Evolutionary conservation across 2,888 invertebrate species (phyloP), one percentile per base, ranked within the genome.

Genomic region (Hemaris fuciformis): DNA sequence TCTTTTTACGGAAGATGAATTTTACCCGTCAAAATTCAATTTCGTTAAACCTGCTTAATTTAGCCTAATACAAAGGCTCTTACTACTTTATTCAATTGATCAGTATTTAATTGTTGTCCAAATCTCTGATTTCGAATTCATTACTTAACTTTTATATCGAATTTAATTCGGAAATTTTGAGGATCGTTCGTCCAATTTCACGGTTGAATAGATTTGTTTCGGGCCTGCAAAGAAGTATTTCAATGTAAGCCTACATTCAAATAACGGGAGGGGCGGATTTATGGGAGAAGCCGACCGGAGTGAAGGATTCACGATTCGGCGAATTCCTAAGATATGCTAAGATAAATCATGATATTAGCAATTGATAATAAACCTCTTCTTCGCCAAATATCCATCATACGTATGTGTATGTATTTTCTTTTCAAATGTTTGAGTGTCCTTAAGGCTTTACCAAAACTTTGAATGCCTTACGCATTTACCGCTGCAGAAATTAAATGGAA

Each of bases 171-270:
- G 79, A 85, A 59, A 85, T 86, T 86, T 89, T 83, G 83, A 84
- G 85, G 83, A 84, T 84, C 83, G 82, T 84, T 86, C 82, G 79
- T 82, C 80, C 84, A 88, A 91, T 90, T 89, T 88, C 76, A 84
- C 79, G 85, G 81, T 73, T 88, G 84, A 89, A 87, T 84, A 81
- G 84, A 78, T 88, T 88, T 89, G 85, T 90, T 90, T 89, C 82
- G 83, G 81, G 71, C 67, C 73, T 76, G 83, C 80, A 85, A 85
- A 89, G 87, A 89, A 88, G 84, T 87, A 84, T 87, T 88, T 83
- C 85, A 84, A 81, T 84, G 81, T 87, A 83, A 86, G 85, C 83
- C 82, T 85, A 86, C 84, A 81, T 85, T 88, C 81, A 80, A 85
- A 84, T 85, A 84, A 85, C 80, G 75, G 76, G 77, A 83, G 84